Conservation (phyloP, 2,797 vertebrate genomes). For the Helostoma temminkii region DNA sequence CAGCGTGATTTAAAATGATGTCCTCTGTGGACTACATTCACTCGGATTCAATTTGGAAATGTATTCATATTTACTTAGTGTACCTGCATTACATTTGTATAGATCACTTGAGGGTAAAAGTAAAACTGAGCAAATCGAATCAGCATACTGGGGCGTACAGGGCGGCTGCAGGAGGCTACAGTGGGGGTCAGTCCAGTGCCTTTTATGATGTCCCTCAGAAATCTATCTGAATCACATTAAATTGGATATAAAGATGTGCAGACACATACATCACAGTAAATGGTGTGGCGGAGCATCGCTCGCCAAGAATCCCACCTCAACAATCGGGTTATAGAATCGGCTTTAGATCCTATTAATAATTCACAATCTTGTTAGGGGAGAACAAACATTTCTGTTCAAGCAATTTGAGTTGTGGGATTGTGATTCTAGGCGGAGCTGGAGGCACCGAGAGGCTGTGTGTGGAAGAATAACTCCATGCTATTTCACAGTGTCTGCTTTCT, state of each 20-base stretch:
- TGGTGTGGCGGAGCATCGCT: conserved; percentile 72
- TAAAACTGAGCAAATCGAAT: conserved; percentile 87
- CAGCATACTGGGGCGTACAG: conserved; percentile 83
- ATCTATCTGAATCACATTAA: conserved; percentile 84
- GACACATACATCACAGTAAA: conserved; percentile 84
- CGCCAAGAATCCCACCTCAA: conserved; percentile 80
- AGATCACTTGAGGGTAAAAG: conserved; percentile 85
- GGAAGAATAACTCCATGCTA: conserved; percentile 81
- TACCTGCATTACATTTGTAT: conserved; percentile 93
- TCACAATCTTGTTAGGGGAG: conserved; percentile 82
- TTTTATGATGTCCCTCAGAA: conserved; percentile 90
- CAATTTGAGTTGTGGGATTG: conserved; percentile 71
- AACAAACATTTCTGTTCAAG: conserved; percentile 84
- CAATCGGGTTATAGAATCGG: conserved; percentile 77
- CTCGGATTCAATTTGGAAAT: conserved; percentile 89
- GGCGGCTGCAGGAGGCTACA: conserved; percentile 80
- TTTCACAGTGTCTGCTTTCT: conserved; percentile 87
- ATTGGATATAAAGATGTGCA: conserved; percentile 83
- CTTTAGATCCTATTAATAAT: conserved; percentile 83
- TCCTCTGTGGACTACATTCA: conserved; percentile 87
- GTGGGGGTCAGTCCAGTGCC: conserved; percentile 83
- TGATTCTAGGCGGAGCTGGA: conserved; percentile 48
- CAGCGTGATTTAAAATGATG: conserved; percentile 89
- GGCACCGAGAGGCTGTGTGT: conserved; percentile 68
- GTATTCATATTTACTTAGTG: conserved; percentile 96